Base-by-base conservation (phyloP, 2,113 vertebrate genomes). In the Suncus etruscus region DNA sequence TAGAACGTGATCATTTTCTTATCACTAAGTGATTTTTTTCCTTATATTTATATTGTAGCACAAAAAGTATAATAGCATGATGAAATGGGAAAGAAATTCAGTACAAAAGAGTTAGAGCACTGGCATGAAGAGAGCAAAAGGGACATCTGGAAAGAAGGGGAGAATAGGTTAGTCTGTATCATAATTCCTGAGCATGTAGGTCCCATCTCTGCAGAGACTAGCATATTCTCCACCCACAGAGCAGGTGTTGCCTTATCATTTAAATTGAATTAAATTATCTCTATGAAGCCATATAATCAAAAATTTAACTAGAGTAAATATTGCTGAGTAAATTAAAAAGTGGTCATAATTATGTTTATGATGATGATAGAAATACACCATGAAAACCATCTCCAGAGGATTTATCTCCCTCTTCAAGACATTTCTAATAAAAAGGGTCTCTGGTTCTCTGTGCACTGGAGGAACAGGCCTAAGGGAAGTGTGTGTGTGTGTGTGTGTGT, bases 181-280 rank as follows among this genome's bases (percentile, higher is more conserved):
- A 92, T 6, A 66, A 10, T 83, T 72, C 58, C 47, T 65, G 61
- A 32, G 47, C 86, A 9, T 83, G n/a, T 31, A 31, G 22, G 31
- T 8, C 18, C 5, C 54, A 11, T 22, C 74, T 78, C 74, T 84
- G 68, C 48, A 78, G 47, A 68, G 22, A 48, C 83, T 75, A 32
- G 11, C 14, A 31, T 86, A 7, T 63, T 48, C 68, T 31, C 16
- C n/a, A 89, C 2, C 39, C 31, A 81, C 25, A 69, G 15, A 92
- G 48, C 68, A 84, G 48, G 39, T 89, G 31, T 77, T 74, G 87
- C 14, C 78, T 83, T 66, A 48, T 47, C 70, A 73, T 29, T 90
- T 76, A 85, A 77, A 27, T 78, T 93, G 72, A 83, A 51, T 83
- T 72, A 48, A 76, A 63, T 72, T 76, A 50, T 79, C 50, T 77